phyloP scores from a whole-genome alignment of 2,797 vertebrate species.

The Sternarchorhynchus goeldii region DNA sequence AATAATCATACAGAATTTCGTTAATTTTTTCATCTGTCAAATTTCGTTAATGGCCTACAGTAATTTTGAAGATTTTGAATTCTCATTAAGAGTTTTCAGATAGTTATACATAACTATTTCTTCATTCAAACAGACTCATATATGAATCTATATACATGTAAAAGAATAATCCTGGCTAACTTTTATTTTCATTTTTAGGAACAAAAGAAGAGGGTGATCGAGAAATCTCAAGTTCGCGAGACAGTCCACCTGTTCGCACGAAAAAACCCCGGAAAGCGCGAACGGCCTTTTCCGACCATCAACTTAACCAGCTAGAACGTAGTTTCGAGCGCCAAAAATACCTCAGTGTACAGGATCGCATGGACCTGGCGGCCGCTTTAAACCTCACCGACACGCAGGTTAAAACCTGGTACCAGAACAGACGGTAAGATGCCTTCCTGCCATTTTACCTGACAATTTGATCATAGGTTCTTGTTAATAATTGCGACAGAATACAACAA shows the following conservation, averaged over 20 bases:
- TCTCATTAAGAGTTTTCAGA: no score
- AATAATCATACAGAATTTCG: background rate
- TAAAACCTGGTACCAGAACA: slow-evolving; percentile 94
- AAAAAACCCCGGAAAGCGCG: slow-evolving; percentile 96
- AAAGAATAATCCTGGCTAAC: background rate
- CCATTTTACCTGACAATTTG: background rate
- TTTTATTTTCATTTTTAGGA: slow-evolving; percentile 68
- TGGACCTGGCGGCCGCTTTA: slow-evolving; percentile 95
- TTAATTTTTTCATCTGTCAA: background rate
- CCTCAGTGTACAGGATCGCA: slow-evolving; percentile 96
- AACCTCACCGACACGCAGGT: slow-evolving; percentile 94
- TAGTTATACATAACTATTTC: background rate
- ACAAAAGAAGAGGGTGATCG: slow-evolving; percentile 93
- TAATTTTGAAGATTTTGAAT: background rate
- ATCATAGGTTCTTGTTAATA: background rate
- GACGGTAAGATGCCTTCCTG: slow-evolving; percentile 71
- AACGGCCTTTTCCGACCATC: slow-evolving; percentile 95
- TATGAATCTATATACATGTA: background rate
- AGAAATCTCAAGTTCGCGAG: slow-evolving; percentile 94
- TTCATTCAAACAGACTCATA: no score
- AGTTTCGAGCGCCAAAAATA: slow-evolving; percentile 98
- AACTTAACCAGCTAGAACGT: slow-evolving; percentile 94
- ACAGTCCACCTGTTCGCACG: slow-evolving; percentile 89
- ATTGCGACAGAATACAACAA: background rate
- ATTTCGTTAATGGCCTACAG: no score